phyloP scores from a whole-genome alignment of 92 coral and sea anemone species.

The Zoanthus solanderi region DNA sequence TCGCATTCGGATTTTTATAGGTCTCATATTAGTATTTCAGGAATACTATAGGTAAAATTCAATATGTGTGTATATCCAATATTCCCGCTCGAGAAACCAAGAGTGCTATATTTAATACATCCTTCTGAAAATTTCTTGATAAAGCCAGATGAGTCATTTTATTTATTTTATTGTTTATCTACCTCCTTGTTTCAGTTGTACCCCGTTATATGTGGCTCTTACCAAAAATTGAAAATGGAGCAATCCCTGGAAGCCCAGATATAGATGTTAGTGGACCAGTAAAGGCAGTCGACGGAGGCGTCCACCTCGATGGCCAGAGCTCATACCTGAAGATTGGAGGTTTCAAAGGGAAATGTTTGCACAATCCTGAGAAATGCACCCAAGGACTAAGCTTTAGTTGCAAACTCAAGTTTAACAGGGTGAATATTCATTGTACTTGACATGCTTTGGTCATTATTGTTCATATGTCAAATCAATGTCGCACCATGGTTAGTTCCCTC shows the following conservation, averaged over 20 bases:
- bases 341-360: constrained; percentile 81
- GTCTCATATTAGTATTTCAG: too few species aligned
- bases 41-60: too few species aligned
- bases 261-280: constrained; percentile 90
- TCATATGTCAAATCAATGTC: background rate
- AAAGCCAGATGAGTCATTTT: too few species aligned
- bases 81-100: too few species aligned
- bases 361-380: constrained; percentile 89
- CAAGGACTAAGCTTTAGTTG: constrained; percentile 92
- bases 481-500: too few species aligned
- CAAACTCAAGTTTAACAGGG: constrained; percentile 95
- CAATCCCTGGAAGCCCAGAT: constrained; percentile 86
- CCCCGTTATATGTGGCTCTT: constrained; percentile 98
- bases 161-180: background rate
- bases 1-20: too few species aligned
- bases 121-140: too few species aligned
- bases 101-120: too few species aligned
- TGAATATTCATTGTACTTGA: constrained; percentile 14
- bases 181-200: constrained; percentile 59
- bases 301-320: constrained; percentile 79
- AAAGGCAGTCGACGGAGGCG: constrained; percentile 95
- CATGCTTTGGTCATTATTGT: background rate
- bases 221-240: constrained; percentile 77
- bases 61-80: too few species aligned
- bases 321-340: constrained; percentile 88